These are phyloP conservation scores for Psittacula cyanocephala DNA, from an alignment of 2,113 vertebrate species.

Conservation along the genomic window DNA sequence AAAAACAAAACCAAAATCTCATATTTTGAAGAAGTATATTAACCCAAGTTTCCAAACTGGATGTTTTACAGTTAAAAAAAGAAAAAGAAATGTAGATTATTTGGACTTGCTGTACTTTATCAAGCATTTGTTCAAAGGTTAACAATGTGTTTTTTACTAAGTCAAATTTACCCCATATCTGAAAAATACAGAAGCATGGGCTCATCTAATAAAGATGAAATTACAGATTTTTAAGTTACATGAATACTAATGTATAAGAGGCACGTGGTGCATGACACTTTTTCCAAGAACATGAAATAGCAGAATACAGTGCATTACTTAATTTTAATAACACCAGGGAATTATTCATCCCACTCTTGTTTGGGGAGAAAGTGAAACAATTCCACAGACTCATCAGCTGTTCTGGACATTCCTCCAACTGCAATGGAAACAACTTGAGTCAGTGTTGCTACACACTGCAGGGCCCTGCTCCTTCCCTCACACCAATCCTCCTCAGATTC, in stretches of 20 bases:
- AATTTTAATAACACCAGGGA: not conserved
- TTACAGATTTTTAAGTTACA: not conserved
- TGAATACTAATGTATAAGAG: not conserved
- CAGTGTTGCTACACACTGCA: not conserved
- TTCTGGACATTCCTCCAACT: not conserved
- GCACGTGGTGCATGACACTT: accelerated
- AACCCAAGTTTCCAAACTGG: not conserved
- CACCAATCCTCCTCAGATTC: not conserved
- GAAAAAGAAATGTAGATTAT: not conserved
- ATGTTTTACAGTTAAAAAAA: not conserved
- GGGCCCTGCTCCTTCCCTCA: not conserved
- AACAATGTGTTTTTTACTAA: not conserved
- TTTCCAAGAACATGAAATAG: not conserved
- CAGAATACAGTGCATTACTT: not conserved
- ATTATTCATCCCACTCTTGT: not conserved
- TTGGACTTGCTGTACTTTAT: not conserved
- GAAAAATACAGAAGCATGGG: not conserved
- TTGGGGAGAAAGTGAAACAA: not conserved
- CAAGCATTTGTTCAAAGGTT: not conserved
- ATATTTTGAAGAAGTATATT: not conserved
- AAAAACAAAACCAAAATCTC: no score
- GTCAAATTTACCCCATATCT: not conserved
- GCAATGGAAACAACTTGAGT: not conserved
- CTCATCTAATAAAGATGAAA: not conserved
- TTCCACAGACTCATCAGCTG: not conserved